A percentile compares a stretch with the other conserved stretches of the same genome.
These are phyloP conservation scores for Ryuthela nishihirai DNA, from an alignment of 2,888 invertebrate genomes.

Conservation along the genomic window DNA sequence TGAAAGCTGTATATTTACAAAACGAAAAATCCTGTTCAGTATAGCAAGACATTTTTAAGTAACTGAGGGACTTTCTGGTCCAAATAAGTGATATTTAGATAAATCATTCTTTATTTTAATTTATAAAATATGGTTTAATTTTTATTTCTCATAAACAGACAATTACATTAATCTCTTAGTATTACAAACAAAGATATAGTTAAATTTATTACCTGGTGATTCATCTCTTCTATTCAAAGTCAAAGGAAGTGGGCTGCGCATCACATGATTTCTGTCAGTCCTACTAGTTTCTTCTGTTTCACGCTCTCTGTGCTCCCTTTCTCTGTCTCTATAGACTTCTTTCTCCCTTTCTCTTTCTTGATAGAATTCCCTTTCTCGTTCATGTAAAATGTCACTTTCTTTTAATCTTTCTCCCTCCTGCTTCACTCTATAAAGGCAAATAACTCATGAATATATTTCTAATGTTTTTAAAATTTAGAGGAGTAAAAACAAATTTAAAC, in stretches of 20 bases:
- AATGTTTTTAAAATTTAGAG: no score
- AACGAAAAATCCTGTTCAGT: no score
- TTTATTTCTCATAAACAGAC: background rate
- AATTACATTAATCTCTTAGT: background rate
- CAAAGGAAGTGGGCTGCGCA: constrained; percentile 12
- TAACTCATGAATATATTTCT: no score
- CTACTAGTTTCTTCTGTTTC: constrained; percentile 13
- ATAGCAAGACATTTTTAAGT: no score
- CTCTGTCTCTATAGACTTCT: constrained; percentile 5
- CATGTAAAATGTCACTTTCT: constrained; percentile 11
- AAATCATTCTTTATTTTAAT: no score
- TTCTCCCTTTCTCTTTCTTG: constrained; percentile 13
- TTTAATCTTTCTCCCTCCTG: constrained; percentile 8
- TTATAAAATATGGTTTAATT: background rate
- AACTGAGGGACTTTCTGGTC: no score
- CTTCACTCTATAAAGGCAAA: constrained; percentile 6
- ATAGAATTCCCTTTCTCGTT: constrained; percentile 15
- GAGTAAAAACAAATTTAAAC: no score
- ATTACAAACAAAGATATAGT: no score
- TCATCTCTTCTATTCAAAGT: background rate
- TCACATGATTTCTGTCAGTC: constrained; percentile 13
- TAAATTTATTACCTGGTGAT: background rate
- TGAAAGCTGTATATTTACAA: no score
- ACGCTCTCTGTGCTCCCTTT: constrained; percentile 11
- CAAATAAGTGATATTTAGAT: no score